phyloP scores from a whole-genome alignment of 2,888 invertebrate genomes.

The Aphrophora alni region DNA sequence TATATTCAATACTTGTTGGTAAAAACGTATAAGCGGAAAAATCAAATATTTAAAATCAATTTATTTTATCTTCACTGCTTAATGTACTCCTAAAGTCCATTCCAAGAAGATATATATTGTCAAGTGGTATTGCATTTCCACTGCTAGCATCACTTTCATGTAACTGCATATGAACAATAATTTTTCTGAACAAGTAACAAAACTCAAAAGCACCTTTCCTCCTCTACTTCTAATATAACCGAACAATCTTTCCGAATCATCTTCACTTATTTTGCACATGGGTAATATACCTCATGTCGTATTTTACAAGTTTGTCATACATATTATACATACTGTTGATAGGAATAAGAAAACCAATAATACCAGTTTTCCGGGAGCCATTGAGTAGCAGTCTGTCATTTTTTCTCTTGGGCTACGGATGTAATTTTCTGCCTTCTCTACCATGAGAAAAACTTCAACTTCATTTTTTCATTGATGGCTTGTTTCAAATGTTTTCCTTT shows the following conservation, averaged over 20 bases:
- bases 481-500: too few relatives aligned
- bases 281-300: slow-evolving; percentile 30
- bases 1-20: too few relatives aligned
- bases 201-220: slow-evolving; percentile 30
- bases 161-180: slow-evolving; percentile 24
- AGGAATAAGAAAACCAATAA: too few relatives aligned
- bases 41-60: too few relatives aligned
- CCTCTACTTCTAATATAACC: slow-evolving; percentile 26
- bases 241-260: slow-evolving; percentile 38
- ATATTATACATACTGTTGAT: too few relatives aligned
- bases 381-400: not conserved
- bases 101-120: slow-evolving; percentile 29
- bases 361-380: slow-evolving; percentile 3
- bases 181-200: slow-evolving; percentile 24
- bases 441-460: too few relatives aligned
- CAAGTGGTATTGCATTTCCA: slow-evolving; percentile 32
- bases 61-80: slow-evolving; percentile 31
- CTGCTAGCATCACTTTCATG: slow-evolving; percentile 27
- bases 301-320: not conserved
- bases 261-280: slow-evolving; percentile 35
- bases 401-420: not conserved
- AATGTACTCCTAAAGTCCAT: not conserved
- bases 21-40: too few relatives aligned
- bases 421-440: not conserved
- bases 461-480: too few relatives aligned